Base-by-base conservation (phyloP, 2,888 invertebrate genomes). In the Ophraella communa region DNA sequence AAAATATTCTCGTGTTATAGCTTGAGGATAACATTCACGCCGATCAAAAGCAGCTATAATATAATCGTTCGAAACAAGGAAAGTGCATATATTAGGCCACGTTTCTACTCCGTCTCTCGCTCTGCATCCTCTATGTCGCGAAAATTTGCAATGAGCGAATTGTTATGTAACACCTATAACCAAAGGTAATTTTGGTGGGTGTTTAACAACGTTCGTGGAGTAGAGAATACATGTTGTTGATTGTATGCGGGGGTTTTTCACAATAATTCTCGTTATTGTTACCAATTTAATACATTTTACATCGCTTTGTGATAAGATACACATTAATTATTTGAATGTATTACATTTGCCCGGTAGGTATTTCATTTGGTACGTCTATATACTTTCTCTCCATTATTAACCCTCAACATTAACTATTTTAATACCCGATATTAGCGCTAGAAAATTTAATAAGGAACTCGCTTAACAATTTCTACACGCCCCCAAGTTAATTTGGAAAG, bases 61-160 rank as follows among this genome's bases (percentile, higher is more conserved):
- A 57, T 57, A 56, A 57, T 51, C 55, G 59, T 60, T 60, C 51
- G 64, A 56, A 64, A 64, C 64, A 56, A 56, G 64, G 55, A 56
- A 60, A 64, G 44, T 56, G 64, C 64, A 64, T 64, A 64, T 39
- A 17, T 64, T 51, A 59, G 55, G 55, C 33, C 52, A 56, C 42
- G 64, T 60, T 33, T 39, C 58, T 10, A n/a, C 49, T 44, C 52
- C 52, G n/a, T 44, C 52, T 60, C 42, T 20, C 18, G 24, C 44
- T 51, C 64, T 10, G 5, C 45, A 20, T 53, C 53, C 10, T 45
- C 45, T 24, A 5, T 24, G 4, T 33, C 21, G 14, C 21, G 53
- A 61, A 33, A 61, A 61, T 61, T 61, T 61, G 44, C 60, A 30
- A 45, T 44, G 44, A 61, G 45, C 53, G 35, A 61, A 61, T 30